A percentile compares a stretch with the other conserved stretches of the same genome.
phyloP scores from a whole-genome alignment of 2,113 vertebrate genomes.

The Calidris pygmaea region DNA sequence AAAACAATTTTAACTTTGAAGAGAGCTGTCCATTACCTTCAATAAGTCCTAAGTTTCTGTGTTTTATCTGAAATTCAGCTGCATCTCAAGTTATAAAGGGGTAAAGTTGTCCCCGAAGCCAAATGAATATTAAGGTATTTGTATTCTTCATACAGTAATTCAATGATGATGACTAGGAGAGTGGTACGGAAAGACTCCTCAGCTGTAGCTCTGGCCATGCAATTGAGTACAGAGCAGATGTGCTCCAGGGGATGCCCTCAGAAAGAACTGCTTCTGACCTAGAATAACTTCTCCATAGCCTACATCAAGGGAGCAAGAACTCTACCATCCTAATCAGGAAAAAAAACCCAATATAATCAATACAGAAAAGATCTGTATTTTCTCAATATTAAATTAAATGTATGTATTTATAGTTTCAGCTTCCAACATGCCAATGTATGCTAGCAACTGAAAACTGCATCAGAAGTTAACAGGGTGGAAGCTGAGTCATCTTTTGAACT shows the following conservation, averaged over 20 bases:
- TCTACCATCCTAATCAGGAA: not conserved
- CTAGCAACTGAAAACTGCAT: not conserved
- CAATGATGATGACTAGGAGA: not conserved
- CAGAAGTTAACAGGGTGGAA: not conserved
- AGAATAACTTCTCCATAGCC: not conserved
- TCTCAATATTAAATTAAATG: not conserved
- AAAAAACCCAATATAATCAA: not conserved
- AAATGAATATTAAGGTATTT: not conserved
- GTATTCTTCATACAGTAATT: not conserved
- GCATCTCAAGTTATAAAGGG: not conserved
- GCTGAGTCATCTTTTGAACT: not conserved
- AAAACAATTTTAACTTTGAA: not conserved
- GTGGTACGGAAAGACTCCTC: not conserved
- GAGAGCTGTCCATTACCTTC: not conserved
- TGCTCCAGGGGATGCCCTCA: not conserved
- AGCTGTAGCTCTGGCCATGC: not conserved
- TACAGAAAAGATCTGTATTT: not conserved
- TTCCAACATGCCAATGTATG: not conserved
- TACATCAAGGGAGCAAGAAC: not conserved
- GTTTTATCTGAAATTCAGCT: not conserved
- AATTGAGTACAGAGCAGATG: not conserved
- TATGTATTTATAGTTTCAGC: not conserved
- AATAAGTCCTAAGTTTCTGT: not conserved
- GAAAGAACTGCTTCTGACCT: not conserved
- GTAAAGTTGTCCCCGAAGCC: not conserved